A percentile compares a stretch with the other conserved stretches of the same genome.
Conservation (phyloP, 2,888 invertebrate genomes). For the Parnassius apollo region DNA sequence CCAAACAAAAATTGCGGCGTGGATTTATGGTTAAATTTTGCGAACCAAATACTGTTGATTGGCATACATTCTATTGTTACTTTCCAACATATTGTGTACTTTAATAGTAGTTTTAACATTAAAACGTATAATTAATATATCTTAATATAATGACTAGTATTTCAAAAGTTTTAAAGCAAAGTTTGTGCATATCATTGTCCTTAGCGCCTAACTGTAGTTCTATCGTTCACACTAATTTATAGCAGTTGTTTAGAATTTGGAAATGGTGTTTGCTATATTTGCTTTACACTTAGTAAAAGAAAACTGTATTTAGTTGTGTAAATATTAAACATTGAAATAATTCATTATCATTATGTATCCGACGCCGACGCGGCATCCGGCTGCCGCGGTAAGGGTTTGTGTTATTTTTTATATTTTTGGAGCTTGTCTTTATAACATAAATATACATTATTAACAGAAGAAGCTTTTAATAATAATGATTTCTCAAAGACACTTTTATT, state of each 20-base stretch:
- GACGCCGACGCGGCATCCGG: constrained; percentile 88
- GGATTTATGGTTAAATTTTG: constrained; percentile 69
- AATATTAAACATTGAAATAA: constrained; percentile 34
- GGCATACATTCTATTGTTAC: constrained; percentile 26
- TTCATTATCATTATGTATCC: constrained; percentile 83
- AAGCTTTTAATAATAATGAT: constrained; percentile 19
- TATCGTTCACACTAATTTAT: constrained; percentile 64
- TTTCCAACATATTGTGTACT: constrained; percentile 22
- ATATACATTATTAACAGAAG: not conserved
- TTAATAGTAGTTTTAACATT: constrained; percentile 24
- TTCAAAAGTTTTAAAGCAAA: constrained; percentile 72
- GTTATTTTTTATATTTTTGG: constrained; percentile 42
- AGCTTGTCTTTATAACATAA: constrained; percentile 21
- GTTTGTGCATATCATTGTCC: constrained; percentile 79
- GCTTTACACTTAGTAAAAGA: constrained; percentile 58
- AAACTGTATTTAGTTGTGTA: constrained; percentile 61
- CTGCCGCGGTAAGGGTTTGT: constrained; percentile 86
- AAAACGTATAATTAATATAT: constrained; percentile 47
- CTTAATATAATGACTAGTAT: constrained; percentile 68
- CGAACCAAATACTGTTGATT: constrained; percentile 54
- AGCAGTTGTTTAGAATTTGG: constrained; percentile 59
- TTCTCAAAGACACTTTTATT: constrained; percentile 37
- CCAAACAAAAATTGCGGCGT: constrained; percentile 74
- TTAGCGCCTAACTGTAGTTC: constrained; percentile 63
- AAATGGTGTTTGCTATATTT: constrained; percentile 64